Base-by-base conservation (phyloP, 2,797 vertebrate genomes). In the Scolopax rusticola region DNA sequence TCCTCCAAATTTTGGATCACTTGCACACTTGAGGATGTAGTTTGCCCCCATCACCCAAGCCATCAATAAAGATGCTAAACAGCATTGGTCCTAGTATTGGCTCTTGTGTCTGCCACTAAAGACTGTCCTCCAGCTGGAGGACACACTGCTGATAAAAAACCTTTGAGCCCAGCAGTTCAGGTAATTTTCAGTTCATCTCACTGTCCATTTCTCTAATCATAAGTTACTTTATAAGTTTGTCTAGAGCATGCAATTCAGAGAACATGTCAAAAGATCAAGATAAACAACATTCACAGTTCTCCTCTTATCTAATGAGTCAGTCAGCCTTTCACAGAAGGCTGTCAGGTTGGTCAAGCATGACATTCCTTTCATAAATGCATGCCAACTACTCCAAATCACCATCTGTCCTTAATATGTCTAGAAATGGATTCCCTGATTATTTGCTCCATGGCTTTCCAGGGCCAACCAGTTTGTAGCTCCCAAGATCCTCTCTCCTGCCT, bases 51-150 rank as follows among this genome's bases (percentile, higher is more conserved):
- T 36, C 33, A 70, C 15, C 51, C 24, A 71, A 40, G 43, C 24
- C 14, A 63, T 25, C 32, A 54, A 30, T 36, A n/a, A 93, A 47
- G 51, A 32, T 47, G 36, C 3, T 51, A 20, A 82, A 64, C 11
- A 56, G 21, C 8, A n/a, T 9, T 45, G 23, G 11, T 87, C 17
- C 32, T 14, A 10, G 8, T 69, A 38, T 40, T 0, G 0, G 25
- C 27, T 23, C 41, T 53, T 27, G 54, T 11, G n/a, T 24, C 45
- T 10, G 50, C 9, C 21, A n/a, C 5, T 25, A 54, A 50, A 16
- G 43, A 27, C 38, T 48, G 43, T 18, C 41, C 17, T 73, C 24
- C 45, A 73, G 60, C n/a, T 27, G 33, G 36, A 81, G 5, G 57
- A 48, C 3, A 41, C 9, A 20, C 50, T 19, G 6, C 60, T 60